Percentiles rank a stretch among this genome's conserved stretches.
Evolutionary conservation across 1,140 invertebrate genomes (phyloP).

Genomic region (Drosophila ficusphila): DNA sequence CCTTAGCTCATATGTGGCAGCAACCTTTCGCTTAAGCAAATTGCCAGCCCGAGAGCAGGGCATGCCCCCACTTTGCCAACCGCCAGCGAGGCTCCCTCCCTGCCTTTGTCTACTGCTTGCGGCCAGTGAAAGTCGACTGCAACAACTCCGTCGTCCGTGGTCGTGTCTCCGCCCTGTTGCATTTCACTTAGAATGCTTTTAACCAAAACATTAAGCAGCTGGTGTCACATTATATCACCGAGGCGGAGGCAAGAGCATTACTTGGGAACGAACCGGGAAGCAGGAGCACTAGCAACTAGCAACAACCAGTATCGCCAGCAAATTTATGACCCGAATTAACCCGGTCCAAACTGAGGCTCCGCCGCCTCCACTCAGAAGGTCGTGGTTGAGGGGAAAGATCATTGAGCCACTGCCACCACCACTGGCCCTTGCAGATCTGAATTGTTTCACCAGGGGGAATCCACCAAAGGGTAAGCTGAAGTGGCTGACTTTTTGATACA

Average conservation of each 20-base stretch:
- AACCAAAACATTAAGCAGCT: slow-evolving; percentile 82
- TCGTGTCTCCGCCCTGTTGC: slow-evolving; percentile 49
- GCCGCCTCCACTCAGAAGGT: slow-evolving; percentile 8
- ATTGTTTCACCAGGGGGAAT: slow-evolving; percentile 27
- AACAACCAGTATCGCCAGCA: slow-evolving; percentile 6
- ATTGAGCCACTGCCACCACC: slow-evolving; percentile 3
- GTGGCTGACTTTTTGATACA: not conserved
- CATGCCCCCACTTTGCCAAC: slow-evolving; percentile 11
- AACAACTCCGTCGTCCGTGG: slow-evolving; percentile 14
- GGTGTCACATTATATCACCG: slow-evolving; percentile 78
- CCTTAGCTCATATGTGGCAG: slow-evolving; percentile 38
- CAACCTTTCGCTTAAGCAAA: slow-evolving; percentile 72
- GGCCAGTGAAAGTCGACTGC: slow-evolving; percentile 58
- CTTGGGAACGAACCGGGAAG: slow-evolving; percentile 10
- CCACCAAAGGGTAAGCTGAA: not conserved
- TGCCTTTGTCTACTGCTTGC: slow-evolving; percentile 51
- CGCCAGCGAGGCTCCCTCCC: slow-evolving; percentile 1
- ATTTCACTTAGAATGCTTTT: slow-evolving; percentile 83
- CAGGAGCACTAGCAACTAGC: slow-evolving; percentile 2
- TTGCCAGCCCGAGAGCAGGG: slow-evolving; percentile 53
- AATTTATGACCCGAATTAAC: slow-evolving; percentile 68
- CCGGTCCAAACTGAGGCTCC: slow-evolving; percentile 4
- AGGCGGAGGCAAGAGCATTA: slow-evolving; percentile 35
- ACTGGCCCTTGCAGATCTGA: slow-evolving; percentile 31
- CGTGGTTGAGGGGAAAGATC: slow-evolving; percentile 1